Conservation (phyloP, 1,140 invertebrate genomes). For the Stratiolaelaps scimitus region DNA sequence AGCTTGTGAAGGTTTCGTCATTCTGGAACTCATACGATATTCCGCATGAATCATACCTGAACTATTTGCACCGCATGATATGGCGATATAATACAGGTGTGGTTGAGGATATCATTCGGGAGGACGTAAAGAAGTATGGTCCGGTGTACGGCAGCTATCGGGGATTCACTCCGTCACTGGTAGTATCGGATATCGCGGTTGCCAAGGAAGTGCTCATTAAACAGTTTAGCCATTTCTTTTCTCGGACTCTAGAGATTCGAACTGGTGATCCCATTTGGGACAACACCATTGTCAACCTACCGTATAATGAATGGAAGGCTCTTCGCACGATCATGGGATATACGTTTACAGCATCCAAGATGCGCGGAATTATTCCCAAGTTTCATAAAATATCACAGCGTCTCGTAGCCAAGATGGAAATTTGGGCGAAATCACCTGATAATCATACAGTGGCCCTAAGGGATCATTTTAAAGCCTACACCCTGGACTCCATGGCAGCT, state of each 20-base stretch:
- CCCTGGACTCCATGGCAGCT: neutral
- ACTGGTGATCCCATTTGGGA: neutral
- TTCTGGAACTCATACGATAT: no score
- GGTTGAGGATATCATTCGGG: neutral
- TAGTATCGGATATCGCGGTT: neutral
- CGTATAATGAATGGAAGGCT: neutral
- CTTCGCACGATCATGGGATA: neutral
- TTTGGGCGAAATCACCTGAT: neutral
- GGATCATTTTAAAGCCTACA: neutral
- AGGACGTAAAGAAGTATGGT: neutral
- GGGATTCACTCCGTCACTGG: neutral
- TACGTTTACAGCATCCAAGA: neutral
- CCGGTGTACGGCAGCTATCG: neutral
- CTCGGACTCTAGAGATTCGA: neutral
- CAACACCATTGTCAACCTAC: neutral
- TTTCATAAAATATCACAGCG: neutral
- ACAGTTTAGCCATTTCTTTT: neutral
- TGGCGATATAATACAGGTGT: no score
- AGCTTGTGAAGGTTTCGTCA: no score
- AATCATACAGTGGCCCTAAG: neutral
- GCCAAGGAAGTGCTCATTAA: constrained; percentile 9
- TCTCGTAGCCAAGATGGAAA: neutral
- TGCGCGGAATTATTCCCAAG: constrained; percentile 4
- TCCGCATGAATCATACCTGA: no score
- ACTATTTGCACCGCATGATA: no score